These are phyloP conservation scores for Latrodectus hesperus DNA, from an alignment of 2,888 invertebrate genomes.

Conservation along the genomic window DNA sequence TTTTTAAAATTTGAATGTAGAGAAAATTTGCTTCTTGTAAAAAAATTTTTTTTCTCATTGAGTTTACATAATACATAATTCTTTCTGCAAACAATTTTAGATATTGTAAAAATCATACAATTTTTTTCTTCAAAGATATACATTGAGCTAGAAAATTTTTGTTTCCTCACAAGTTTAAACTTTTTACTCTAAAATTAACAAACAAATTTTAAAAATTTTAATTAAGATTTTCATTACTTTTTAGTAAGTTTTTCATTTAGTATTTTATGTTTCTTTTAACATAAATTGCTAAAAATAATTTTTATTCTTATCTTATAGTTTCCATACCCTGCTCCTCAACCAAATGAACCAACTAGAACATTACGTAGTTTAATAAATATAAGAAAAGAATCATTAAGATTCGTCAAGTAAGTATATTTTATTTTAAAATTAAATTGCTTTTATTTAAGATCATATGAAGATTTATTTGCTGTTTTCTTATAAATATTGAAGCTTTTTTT, in stretches of 20 bases:
- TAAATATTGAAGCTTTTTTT: neutral
- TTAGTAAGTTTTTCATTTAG: neutral
- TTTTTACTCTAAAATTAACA: neutral
- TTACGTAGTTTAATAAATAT: conserved; percentile 96
- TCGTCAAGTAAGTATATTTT: conserved; percentile 80
- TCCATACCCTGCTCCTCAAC: conserved; percentile 96
- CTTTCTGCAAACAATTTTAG: too few relatives aligned
- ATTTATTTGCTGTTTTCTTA: too few relatives aligned
- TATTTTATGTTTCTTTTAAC: neutral
- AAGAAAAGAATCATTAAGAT: conserved; percentile 94
- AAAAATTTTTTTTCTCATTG: too few relatives aligned
- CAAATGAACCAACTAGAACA: conserved; percentile 97
- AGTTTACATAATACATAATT: too few relatives aligned
- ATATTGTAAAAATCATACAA: too few relatives aligned
- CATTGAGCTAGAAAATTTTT: too few relatives aligned
- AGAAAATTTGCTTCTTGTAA: too few relatives aligned
- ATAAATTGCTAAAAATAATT: neutral
- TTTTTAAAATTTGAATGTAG: too few relatives aligned
- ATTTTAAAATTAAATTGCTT: neutral
- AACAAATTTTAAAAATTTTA: neutral
- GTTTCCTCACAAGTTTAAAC: too few relatives aligned
- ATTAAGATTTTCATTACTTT: neutral
- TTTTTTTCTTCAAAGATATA: too few relatives aligned
- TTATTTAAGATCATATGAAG: neutral
- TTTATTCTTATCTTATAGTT: conserved; percentile 80